Percentiles rank a stretch among this genome's conserved stretches.
Conservation (phyloP, 2,888 invertebrate genomes). For the Ectobius pallidus region DNA sequence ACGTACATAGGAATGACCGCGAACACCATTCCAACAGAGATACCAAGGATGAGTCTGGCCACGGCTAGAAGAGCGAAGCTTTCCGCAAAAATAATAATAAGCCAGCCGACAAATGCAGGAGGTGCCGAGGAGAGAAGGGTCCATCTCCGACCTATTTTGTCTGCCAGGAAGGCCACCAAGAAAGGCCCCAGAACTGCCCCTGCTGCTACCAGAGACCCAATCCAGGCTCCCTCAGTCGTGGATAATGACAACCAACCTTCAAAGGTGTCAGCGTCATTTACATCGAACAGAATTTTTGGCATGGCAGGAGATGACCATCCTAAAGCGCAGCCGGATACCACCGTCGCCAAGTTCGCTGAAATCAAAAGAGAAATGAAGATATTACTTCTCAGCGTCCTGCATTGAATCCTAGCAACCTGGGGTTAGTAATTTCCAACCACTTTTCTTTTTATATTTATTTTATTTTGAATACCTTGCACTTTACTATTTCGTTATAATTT, state of each 20-base stretch:
- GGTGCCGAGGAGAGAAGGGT: conserved; percentile 58
- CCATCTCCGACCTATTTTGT: conserved; percentile 46
- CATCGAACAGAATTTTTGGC: conserved; percentile 51
- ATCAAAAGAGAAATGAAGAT: too few relatives aligned
- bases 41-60: conserved; percentile 66
- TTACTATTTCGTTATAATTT: too few relatives aligned
- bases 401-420: too few relatives aligned
- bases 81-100: conserved; percentile 64
- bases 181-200: conserved; percentile 75
- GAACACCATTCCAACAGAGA: conserved; percentile 72
- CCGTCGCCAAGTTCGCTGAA: conserved; percentile 58
- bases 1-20: conserved; percentile 84
- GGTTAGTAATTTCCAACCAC: too few relatives aligned
- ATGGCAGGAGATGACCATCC: conserved; percentile 60
- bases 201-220: conserved; percentile 72
- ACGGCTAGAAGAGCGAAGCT: conserved; percentile 60
- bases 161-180: conserved; percentile 60
- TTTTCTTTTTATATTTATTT: too few relatives aligned
- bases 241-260: conserved; percentile 58
- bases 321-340: conserved; percentile 57
- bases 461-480: too few relatives aligned
- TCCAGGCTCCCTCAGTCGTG: conserved; percentile 70
- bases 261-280: conserved; percentile 42
- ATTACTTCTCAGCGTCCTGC: too few relatives aligned
- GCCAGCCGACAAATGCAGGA: conserved; percentile 73